A percentile compares a stretch with the other conserved stretches of the same genome.
Conservation (phyloP, 2,888 invertebrate species). For the Anoplius nigerrimus region DNA sequence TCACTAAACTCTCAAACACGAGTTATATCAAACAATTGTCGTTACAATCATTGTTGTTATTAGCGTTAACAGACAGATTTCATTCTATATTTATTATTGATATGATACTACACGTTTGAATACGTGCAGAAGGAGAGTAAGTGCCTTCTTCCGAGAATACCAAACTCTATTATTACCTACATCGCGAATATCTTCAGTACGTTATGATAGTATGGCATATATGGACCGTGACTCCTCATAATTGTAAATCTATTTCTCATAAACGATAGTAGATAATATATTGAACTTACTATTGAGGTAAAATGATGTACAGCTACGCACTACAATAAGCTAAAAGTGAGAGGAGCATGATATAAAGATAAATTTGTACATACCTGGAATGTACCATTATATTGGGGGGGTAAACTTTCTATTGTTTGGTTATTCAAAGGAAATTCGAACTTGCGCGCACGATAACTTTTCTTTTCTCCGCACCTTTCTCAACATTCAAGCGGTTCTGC, state of each 20-base stretch:
- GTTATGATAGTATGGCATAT: not conserved
- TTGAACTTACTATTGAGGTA: too few relatives aligned
- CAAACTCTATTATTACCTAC: conserved; percentile 11
- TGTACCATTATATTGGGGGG: not conserved
- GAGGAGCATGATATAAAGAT: not conserved
- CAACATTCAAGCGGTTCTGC: too few relatives aligned
- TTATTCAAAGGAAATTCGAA: too few relatives aligned
- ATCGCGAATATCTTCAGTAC: not conserved
- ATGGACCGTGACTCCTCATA: conserved; percentile 4
- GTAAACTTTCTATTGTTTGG: not conserved
- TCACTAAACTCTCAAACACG: too few relatives aligned
- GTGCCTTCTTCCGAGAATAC: conserved; percentile 54
- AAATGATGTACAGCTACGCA: too few relatives aligned
- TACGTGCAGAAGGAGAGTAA: conserved; percentile 47
- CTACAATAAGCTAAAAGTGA: not conserved
- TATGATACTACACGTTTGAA: conserved; percentile 18
- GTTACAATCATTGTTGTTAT: too few relatives aligned
- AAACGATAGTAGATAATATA: too few relatives aligned
- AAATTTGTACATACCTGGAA: too few relatives aligned
- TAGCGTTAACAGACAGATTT: not conserved
- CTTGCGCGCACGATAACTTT: too few relatives aligned
- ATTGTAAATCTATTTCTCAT: conserved; percentile 9
- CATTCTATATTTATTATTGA: not conserved
- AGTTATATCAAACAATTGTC: too few relatives aligned
- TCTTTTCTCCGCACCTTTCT: too few relatives aligned